Base-by-base conservation (phyloP, 2,797 vertebrate species). In the Coilia nasus region DNA sequence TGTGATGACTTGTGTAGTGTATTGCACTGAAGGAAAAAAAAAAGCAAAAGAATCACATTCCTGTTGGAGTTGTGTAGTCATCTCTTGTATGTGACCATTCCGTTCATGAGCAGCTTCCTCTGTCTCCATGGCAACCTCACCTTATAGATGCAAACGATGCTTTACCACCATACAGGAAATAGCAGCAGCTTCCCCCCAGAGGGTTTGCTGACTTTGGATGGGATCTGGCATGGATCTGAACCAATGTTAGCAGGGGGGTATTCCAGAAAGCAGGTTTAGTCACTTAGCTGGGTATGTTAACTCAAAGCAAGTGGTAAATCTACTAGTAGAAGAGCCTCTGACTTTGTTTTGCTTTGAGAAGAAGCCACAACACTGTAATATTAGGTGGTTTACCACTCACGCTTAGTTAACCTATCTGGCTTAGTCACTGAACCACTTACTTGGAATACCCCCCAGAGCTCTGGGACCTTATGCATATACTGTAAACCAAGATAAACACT, bases 1-100 rank as follows among this genome's bases (percentile, higher is more conserved):
- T 85, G 93, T 93, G 87, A 85, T 81, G 47, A 88, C 19, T 21
- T 90, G 81, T 10, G 90, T 94, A 1, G 50, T 89, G 89, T 93
- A 88, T 91, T 90, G 89, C 87, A 88, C 87, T 35, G 71, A 83
- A 12, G 71, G 60, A 46, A 60, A 54, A 35, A 54, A 35, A 84
- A 81, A 35, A 10, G 46, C 81, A 75, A 87, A 85, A 88, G 82
- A 60, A 14, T 50, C 71, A 25, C 60, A 14, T 89, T 90, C 88
- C 90, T 81, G 62, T 87, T 41, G 41, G 71, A 54, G 83, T 60
- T 90, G 83, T 91, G 88, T 89, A 85, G 64, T 71, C 28, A 78
- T 57, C 67, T 87, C 86, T 91, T 83, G 81, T 84, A 83, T 88
- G 85, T 67, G 83, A 83, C 81, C 83, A 88, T 82, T 84, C 12